Evolutionary conservation across 2,113 vertebrate genomes (phyloP).

Genomic region (Podarcis muralis): DNA sequence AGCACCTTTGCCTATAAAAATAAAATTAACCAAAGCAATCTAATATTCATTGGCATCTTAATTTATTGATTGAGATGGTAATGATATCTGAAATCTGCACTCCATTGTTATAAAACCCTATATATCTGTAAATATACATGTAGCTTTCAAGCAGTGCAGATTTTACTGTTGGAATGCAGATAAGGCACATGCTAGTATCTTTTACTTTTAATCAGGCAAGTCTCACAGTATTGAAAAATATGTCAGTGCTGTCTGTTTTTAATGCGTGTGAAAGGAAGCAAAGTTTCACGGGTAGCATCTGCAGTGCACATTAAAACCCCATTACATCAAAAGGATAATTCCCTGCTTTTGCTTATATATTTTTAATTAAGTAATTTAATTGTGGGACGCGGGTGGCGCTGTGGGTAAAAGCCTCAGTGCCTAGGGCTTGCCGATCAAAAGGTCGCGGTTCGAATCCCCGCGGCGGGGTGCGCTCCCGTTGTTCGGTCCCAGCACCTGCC

Average conservation of each 20-base stretch:
- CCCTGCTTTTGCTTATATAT: not conserved
- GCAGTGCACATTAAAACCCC: not conserved
- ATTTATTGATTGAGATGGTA: not conserved
- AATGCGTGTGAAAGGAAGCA: not conserved
- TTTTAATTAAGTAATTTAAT: not conserved
- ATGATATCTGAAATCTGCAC: not conserved
- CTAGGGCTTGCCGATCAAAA: no score
- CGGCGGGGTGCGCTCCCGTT: no score
- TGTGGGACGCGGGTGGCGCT: no score
- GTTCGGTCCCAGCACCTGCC: no score
- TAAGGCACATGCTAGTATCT: not conserved
- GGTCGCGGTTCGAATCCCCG: no score
- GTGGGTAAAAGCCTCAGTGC: no score
- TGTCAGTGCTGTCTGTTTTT: not conserved
- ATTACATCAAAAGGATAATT: not conserved
- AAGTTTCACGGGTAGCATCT: not conserved
- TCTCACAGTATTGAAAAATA: not conserved
- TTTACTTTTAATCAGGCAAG: not conserved
- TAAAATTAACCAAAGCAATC: not conserved
- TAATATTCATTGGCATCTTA: not conserved
- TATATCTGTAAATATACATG: not conserved
- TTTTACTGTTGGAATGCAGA: not conserved
- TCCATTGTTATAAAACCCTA: not conserved
- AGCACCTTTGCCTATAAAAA: no score
- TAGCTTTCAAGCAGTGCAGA: not conserved